These are phyloP conservation scores for Typhlichthys subterraneus DNA, from an alignment of 2,797 vertebrate species.

Conservation along the genomic window DNA sequence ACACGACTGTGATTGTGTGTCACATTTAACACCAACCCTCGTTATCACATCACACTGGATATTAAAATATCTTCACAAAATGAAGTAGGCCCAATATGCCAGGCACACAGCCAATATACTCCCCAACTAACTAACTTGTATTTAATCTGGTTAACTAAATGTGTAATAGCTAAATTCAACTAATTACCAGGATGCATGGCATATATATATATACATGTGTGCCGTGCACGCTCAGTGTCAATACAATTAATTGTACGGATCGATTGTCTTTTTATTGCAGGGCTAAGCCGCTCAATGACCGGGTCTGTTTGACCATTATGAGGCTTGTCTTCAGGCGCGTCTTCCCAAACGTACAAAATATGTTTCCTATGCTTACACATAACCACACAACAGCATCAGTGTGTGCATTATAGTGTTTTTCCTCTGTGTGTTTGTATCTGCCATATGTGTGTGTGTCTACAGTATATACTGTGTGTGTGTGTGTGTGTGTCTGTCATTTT, in stretches of 20 bases:
- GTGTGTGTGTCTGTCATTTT: neutral
- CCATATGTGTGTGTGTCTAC: neutral
- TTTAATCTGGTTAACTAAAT: no score
- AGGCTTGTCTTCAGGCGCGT: conserved; percentile 22
- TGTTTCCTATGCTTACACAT: conserved; percentile 62
- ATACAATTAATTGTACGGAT: conserved; percentile 54
- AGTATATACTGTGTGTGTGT: neutral
- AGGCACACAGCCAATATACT: no score
- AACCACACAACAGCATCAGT: conserved; percentile 22
- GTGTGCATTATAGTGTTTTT: neutral
- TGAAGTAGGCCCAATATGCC: no score
- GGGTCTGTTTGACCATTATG: conserved; percentile 50
- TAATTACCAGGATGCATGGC: neutral
- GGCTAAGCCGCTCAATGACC: conserved; percentile 42
- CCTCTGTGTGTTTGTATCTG: conserved; percentile 66
- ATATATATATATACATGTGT: neutral
- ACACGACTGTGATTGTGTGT: no score
- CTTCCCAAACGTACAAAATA: conserved; percentile 42
- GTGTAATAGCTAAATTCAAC: no score
- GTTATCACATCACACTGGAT: no score
- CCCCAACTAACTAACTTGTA: no score
- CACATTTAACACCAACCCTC: no score
- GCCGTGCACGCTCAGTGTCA: conserved; percentile 53
- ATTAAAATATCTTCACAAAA: no score
- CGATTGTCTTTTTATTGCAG: conserved; percentile 54